Conservation (phyloP, 37 sponge, comb jelly and placozoan species). For the Dysidea cf. avara region DNA sequence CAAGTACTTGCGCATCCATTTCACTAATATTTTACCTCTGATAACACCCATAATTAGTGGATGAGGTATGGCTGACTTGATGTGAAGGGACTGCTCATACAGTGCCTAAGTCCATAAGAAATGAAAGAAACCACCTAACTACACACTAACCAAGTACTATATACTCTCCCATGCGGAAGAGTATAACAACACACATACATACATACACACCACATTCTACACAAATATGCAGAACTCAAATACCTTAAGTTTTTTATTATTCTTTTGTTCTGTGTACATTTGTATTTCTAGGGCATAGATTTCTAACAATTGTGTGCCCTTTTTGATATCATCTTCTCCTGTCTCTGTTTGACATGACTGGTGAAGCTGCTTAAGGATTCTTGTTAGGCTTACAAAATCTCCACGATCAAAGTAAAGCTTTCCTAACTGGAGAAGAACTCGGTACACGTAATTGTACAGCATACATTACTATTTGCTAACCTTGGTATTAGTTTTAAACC, state of each 20-base stretch:
- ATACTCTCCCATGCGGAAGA: background rate
- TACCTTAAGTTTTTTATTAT: slow-evolving; percentile 94
- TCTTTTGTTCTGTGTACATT: slow-evolving; percentile 99
- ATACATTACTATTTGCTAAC: slow-evolving; percentile 15
- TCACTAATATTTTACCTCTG: slow-evolving; percentile 87
- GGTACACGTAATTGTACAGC: background rate
- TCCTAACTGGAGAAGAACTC: slow-evolving; percentile 49
- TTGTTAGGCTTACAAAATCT: slow-evolving; percentile 75
- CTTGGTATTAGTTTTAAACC: slow-evolving; percentile 99
- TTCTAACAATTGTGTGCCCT: slow-evolving; percentile 95
- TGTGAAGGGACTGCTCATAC: slow-evolving; percentile 91
- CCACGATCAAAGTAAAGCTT: slow-evolving; percentile 95
- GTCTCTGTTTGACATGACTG: slow-evolving; percentile 83
- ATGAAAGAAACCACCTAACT: background rate
- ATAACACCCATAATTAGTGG: slow-evolving; percentile 99
- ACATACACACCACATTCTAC: background rate
- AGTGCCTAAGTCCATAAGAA: slow-evolving; percentile 40
- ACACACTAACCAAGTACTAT: slow-evolving; percentile 1
- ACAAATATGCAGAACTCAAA: background rate
- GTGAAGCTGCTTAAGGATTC: slow-evolving; percentile 87
- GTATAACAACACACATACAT: background rate
- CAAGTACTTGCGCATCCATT: too few relatives aligned
- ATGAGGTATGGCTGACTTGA: slow-evolving; percentile 98
- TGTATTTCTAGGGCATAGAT: slow-evolving; percentile 98
- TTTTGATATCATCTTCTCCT: slow-evolving; percentile 83